These are phyloP conservation scores for Seriola rivoliana DNA, from an alignment of 2,113 vertebrate genomes.

Conservation along the genomic window DNA sequence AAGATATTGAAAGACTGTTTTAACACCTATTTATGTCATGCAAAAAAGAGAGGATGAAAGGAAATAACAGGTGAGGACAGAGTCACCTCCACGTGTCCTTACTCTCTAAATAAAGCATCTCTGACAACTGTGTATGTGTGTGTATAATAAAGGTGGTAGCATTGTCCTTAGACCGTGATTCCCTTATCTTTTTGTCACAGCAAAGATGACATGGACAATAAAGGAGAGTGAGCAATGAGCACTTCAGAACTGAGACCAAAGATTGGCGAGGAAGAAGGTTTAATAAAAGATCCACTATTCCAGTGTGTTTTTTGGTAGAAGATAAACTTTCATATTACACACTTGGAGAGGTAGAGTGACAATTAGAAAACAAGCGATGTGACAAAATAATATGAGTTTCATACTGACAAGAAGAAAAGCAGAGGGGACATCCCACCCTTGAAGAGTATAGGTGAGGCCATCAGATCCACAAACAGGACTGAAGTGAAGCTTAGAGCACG, in stretches of 20 bases:
- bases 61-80: not conserved
- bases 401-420: not conserved
- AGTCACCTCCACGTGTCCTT: not conserved
- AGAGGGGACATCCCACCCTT: not conserved
- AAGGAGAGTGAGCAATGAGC: not conserved
- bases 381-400: not conserved
- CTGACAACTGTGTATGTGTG: not conserved
- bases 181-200: not conserved
- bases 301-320: not conserved
- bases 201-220: not conserved
- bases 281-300: not conserved
- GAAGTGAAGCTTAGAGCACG: not conserved
- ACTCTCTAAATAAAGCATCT: not conserved
- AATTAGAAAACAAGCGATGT: no score
- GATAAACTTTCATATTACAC: not conserved
- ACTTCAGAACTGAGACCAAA: not conserved
- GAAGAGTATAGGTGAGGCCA: not conserved
- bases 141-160: not conserved
- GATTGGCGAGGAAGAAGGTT: not conserved
- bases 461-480: no score
- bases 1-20: not conserved
- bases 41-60: not conserved
- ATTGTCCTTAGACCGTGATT: not conserved
- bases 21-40: not conserved
- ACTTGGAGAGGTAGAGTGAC: no score